Conservation (phyloP, 2,888 invertebrate species). For the Herminia tarsipennalis region DNA sequence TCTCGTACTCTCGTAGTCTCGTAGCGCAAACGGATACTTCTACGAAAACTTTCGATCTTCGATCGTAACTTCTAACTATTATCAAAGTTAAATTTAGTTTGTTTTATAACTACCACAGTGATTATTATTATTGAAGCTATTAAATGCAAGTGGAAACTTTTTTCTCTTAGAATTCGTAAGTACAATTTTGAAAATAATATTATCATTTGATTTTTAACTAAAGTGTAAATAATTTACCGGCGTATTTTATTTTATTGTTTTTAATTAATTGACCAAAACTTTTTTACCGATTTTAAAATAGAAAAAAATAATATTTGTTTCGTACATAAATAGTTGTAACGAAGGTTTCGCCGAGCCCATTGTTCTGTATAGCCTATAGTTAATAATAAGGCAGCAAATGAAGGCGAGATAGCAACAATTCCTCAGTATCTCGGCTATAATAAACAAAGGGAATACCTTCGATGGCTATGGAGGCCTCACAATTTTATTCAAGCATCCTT, state of each 20-base stretch:
- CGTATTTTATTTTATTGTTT: too few species aligned
- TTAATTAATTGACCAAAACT: too few species aligned
- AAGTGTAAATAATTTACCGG: too few species aligned
- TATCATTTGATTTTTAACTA: too few species aligned
- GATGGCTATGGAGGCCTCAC: constrained; percentile 59
- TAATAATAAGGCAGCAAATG: background rate
- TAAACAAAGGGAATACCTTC: constrained; percentile 69
- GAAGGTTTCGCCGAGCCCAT: too few species aligned
- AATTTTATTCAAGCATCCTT: constrained; percentile 67
- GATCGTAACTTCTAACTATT: constrained; percentile 24
- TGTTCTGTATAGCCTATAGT: too few species aligned
- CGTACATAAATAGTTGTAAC: too few species aligned
- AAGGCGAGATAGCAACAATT: constrained; percentile 16
- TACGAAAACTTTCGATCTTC: constrained; percentile 48
- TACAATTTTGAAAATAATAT: constrained; percentile 34
- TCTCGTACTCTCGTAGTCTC: constrained; percentile 51
- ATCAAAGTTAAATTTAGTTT: constrained; percentile 25
- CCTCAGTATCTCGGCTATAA: constrained; percentile 35
- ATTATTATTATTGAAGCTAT: constrained; percentile 34
- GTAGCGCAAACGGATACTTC: constrained; percentile 48
- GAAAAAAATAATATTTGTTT: too few species aligned
- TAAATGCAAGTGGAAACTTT: constrained; percentile 48
- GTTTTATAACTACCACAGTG: constrained; percentile 22
- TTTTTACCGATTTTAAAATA: too few species aligned
- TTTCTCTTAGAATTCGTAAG: constrained; percentile 64